Evolutionary conservation across 2,888 invertebrate genomes (phyloP), one percentile per base, ranked within the genome.

Genomic region (Ernsta delagoae): DNA sequence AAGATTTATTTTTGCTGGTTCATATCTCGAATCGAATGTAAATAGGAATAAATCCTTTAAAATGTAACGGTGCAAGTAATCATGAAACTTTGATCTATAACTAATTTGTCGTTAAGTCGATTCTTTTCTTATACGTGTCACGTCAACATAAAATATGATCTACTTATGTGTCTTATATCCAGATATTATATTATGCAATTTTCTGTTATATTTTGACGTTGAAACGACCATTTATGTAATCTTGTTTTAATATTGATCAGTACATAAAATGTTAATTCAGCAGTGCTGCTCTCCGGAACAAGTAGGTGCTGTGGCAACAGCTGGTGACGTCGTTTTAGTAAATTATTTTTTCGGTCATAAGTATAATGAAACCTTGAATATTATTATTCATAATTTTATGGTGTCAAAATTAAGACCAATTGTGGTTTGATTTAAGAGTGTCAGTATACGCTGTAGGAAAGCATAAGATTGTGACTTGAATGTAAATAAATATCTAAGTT

Each of bases 391-490:
- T 24, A 24, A 3, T 24, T 34, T 56, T 36, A 54, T 56, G 56
- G 45, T 57, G 57, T 57, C 16, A 56, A 34, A 34, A 48, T n/a
- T 43, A 34, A 56, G 43, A 60, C 43, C 34, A 39, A 50, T 16
- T 12, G 39, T 57, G 61, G 48, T 16, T 45, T 41, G 50, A 31
- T 16, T 16, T 56, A 67, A 45, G 70, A 78, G 78, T 79, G 77
- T 79, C 79, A 81, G 89, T 89, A 89, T 89, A 89, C 87, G 88
- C 83, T 79, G 78, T 84, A 85, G 80, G 78, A 74, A 76, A 82
- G 77, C 75, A 81, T 69, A 41, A 63, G 59, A 63, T 59, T 53
- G 31, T 48, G 57, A 59, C 43, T 59, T 34, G 12, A 39, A 59
- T 69, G 69, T 69, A 69, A 59, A 69, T 69, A 69, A 34, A 24